Percentiles rank a stretch among this genome's conserved stretches.
phyloP scores from a whole-genome alignment of 1,140 invertebrate genomes.

The Lucilia sericata region DNA sequence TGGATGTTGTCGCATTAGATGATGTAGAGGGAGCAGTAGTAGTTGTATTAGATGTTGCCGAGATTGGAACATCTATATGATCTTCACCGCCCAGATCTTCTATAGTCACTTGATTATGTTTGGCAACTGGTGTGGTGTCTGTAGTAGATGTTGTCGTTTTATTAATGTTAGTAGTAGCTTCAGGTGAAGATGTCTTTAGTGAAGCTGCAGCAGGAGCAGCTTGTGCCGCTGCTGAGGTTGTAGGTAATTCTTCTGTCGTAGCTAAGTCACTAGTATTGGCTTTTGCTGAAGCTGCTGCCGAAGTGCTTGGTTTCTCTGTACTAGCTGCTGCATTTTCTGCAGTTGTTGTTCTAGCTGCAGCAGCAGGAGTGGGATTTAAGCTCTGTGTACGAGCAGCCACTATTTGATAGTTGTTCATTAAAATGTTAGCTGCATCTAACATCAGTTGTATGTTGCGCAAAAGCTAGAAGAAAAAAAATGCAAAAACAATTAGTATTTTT shows the following conservation, averaged over 20 bases:
- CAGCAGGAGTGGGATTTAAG: conserved; percentile 51
- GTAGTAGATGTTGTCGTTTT: conserved; percentile 24
- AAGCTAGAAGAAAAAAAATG: conserved; percentile 52
- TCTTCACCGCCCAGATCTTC: conserved; percentile 65
- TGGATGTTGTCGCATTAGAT: conserved; percentile 36
- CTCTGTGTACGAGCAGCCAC: conserved; percentile 68
- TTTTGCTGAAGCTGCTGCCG: conserved; percentile 46
- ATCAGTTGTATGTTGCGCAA: conserved; percentile 88
- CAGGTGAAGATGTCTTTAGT: conserved; percentile 23
- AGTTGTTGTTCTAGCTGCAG: conserved; percentile 52
- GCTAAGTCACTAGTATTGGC: background rate
- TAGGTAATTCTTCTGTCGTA: conserved; percentile 48
- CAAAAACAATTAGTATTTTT: background rate
- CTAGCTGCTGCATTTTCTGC: background rate
- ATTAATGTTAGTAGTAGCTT: background rate
- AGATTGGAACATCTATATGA: conserved; percentile 43
- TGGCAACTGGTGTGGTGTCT: conserved; percentile 56
- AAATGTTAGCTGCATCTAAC: conserved; percentile 87
- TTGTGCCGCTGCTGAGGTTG: conserved; percentile 28
- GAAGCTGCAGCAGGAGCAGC: background rate
- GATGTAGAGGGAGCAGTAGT: conserved; percentile 15
- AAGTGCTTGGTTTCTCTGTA: conserved; percentile 69
- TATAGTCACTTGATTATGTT: conserved; percentile 59
- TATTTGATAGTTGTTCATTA: conserved; percentile 90
- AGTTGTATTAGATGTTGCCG: conserved; percentile 39